Evolutionary conservation across 2,797 vertebrate genomes (phyloP).

Genomic region (Sardinella longiceps): DNA sequence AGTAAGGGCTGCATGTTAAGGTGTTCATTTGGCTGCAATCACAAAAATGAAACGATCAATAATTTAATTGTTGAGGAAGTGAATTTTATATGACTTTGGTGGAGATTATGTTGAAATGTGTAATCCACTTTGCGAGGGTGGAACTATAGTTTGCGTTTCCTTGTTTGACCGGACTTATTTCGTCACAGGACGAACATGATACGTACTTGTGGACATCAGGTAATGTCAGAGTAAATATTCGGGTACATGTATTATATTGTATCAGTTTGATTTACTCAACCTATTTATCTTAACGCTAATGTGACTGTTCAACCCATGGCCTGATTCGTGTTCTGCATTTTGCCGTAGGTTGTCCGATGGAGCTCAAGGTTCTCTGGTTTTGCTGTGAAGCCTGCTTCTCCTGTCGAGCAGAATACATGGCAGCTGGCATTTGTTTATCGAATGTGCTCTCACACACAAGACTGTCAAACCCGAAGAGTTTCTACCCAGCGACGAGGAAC

Average conservation of each 20-base stretch:
- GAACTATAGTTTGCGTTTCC: neutral
- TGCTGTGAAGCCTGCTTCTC: neutral
- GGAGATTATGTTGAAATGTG: too few relatives aligned
- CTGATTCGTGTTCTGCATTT: too few relatives aligned
- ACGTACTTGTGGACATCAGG: neutral
- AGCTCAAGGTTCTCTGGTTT: conserved; percentile 45
- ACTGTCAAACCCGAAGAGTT: neutral
- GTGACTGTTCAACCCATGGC: neutral
- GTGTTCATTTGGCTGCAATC: too few relatives aligned
- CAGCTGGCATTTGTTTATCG: conserved; percentile 30
- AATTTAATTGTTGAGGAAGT: too few relatives aligned
- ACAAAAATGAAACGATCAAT: too few relatives aligned
- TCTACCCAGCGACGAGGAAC: neutral
- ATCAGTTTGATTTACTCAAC: neutral
- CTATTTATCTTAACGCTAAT: neutral
- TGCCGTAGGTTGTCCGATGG: conserved; percentile 63
- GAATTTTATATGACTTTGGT: too few relatives aligned
- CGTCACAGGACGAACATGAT: neutral
- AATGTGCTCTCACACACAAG: conserved; percentile 46
- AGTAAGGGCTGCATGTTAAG: too few relatives aligned
- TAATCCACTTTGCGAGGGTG: neutral
- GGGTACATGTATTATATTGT: neutral
- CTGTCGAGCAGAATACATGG: conserved; percentile 23
- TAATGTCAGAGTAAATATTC: neutral
- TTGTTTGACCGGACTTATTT: neutral